Percentiles rank a stretch among this genome's conserved stretches.
These are phyloP conservation scores for Globicephala melas DNA, from an alignment of 2,113 vertebrate species.

Conservation along the genomic window DNA sequence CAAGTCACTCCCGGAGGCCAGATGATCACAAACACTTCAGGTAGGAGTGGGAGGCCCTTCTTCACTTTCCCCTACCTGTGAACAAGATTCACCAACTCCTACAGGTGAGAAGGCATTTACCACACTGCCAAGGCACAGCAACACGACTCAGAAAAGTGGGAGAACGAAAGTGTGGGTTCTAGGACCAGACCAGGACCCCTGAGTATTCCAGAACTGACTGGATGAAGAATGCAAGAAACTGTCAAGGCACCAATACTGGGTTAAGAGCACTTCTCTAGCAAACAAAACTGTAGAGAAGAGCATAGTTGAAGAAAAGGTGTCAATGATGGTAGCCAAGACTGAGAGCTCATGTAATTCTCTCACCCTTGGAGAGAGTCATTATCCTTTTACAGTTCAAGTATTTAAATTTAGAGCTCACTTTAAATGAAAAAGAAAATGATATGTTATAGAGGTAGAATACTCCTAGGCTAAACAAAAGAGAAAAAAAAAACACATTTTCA, in stretches of 20 bases:
- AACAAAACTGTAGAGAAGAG: conserved; percentile 32
- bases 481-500: background rate
- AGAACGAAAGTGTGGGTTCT: conserved; percentile 5
- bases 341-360: conserved; percentile 7
- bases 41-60: background rate
- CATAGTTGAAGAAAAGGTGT: conserved; percentile 5
- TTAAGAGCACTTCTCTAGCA: conserved; percentile 19
- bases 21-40: conserved; percentile 6
- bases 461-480: conserved; percentile 7
- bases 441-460: conserved; percentile 12
- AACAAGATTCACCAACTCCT: conserved; percentile 10
- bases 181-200: background rate
- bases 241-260: background rate
- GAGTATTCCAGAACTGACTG: conserved; percentile 4
- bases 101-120: background rate
- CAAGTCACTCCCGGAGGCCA: background rate
- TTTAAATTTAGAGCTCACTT: conserved; percentile 25
- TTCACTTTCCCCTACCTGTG: background rate
- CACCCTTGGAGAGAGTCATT: background rate
- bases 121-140: background rate
- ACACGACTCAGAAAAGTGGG: background rate
- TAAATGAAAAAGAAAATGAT: conserved; percentile 46
- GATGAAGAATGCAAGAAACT: background rate
- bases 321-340: conserved; percentile 11
- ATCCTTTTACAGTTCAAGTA: conserved; percentile 30